phyloP scores from a whole-genome alignment of 1,140 invertebrate genomes.

The Drosophila asahinai region DNA sequence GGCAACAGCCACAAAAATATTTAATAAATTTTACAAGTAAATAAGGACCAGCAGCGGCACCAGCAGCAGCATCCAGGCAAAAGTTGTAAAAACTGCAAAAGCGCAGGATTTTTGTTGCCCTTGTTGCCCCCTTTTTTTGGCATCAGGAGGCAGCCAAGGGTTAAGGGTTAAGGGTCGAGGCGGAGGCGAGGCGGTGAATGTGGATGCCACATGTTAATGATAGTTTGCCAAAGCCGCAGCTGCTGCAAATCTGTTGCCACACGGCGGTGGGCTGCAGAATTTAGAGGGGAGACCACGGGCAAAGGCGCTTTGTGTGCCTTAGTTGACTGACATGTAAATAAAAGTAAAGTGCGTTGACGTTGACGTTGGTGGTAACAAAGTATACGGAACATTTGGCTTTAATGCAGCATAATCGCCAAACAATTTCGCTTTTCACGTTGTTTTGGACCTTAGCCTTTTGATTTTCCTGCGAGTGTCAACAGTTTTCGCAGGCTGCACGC shows the following conservation, averaged over 20 bases:
- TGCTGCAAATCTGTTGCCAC: conserved; percentile 74
- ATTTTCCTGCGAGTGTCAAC: conserved; percentile 75
- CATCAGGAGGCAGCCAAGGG: conserved; percentile 29
- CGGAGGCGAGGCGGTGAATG: not conserved
- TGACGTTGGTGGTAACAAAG: conserved; percentile 27
- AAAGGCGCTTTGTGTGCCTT: conserved; percentile 24
- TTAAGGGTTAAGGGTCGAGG: no score
- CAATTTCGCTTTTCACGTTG: conserved; percentile 72
- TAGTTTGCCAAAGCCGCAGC: conserved; percentile 61
- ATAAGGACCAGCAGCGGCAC: conserved; percentile 55
- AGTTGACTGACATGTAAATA: conserved; percentile 71
- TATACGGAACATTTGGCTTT: conserved; percentile 75
- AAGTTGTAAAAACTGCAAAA: conserved; percentile 57
- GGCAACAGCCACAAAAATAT: conserved; percentile 67
- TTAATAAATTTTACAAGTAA: conserved; percentile 80
- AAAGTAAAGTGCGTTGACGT: conserved; percentile 69
- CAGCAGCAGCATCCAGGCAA: conserved; percentile 14
- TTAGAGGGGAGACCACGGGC: not conserved
- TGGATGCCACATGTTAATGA: conserved; percentile 66
- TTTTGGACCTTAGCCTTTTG: conserved; percentile 35
- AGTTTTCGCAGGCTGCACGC: conserved; percentile 70
- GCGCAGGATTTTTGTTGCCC: conserved; percentile 42
- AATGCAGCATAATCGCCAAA: conserved; percentile 79
- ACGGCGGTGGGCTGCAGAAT: conserved; percentile 4
- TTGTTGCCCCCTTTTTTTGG: not conserved